Conservation (phyloP, 2,888 invertebrate genomes). For the Troides aeacus region DNA sequence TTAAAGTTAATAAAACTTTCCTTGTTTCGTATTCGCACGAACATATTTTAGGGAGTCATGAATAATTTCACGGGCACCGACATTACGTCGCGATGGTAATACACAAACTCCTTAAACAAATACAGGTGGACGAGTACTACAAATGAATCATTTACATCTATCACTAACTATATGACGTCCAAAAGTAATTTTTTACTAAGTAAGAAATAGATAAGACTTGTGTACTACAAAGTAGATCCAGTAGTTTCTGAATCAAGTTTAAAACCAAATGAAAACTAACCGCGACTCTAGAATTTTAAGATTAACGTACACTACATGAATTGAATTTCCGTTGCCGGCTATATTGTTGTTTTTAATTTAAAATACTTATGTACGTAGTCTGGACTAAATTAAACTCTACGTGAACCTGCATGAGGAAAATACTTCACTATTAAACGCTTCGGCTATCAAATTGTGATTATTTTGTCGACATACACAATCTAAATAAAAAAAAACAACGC, state of each 20-base stretch:
- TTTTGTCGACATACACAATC: too few relatives aligned
- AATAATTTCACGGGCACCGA: conserved; percentile 37
- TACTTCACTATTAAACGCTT: neutral
- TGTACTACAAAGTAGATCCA: too few relatives aligned
- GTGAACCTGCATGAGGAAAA: neutral
- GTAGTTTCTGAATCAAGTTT: too few relatives aligned
- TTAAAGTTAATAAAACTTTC: conserved; percentile 67
- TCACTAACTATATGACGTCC: too few relatives aligned
- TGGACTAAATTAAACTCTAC: neutral
- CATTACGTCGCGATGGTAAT: conserved; percentile 2
- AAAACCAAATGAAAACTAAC: neutral
- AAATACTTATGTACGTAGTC: neutral
- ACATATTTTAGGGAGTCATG: conserved; percentile 60
- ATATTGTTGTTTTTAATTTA: conserved; percentile 1
- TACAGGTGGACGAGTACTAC: neutral
- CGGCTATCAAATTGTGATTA: too few relatives aligned
- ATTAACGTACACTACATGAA: neutral
- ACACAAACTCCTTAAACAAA: neutral
- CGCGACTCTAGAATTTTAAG: neutral
- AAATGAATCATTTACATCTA: neutral
- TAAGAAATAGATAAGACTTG: too few relatives aligned
- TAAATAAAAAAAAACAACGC: too few relatives aligned
- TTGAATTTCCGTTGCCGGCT: neutral
- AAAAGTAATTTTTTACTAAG: too few relatives aligned
- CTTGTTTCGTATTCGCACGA: conserved; percentile 59